These are phyloP conservation scores for Scaptodrosophila latifasciaeformis DNA, from an alignment of 2,888 invertebrate genomes.

Conservation along the genomic window DNA sequence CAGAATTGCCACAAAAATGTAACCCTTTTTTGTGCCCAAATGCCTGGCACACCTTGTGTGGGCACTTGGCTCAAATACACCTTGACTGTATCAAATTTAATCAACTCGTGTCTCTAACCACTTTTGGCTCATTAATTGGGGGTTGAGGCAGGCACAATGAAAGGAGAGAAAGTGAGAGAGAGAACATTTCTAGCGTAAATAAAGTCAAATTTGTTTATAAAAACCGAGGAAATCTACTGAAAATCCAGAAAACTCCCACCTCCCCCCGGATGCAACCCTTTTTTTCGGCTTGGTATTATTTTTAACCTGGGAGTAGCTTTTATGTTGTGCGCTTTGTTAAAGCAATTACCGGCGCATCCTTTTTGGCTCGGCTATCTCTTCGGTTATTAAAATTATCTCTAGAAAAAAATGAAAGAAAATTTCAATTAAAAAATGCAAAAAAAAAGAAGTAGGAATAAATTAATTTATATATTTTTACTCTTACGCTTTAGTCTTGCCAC, in stretches of 20 bases:
- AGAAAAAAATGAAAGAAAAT: constrained; percentile 41
- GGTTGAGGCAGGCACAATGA: no score
- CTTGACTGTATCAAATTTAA: constrained; percentile 59
- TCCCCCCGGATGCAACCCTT: not conserved
- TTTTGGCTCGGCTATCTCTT: constrained; percentile 24
- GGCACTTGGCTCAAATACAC: not conserved
- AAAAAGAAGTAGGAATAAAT: constrained; percentile 66
- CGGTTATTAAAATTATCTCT: constrained; percentile 64
- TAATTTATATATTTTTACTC: constrained; percentile 40
- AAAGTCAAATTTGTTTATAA: constrained; percentile 64
- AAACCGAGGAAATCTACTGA: constrained; percentile 39
- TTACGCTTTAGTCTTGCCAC: constrained; percentile 3
- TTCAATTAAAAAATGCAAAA: constrained; percentile 64
- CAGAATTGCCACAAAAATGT: constrained; percentile 43
- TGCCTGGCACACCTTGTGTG: constrained; percentile 4
- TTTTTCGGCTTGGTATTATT: not conserved
- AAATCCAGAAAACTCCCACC: constrained; percentile 38
- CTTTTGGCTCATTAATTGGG: no score
- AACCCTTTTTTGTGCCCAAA: constrained; percentile 46
- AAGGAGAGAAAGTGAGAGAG: no score
- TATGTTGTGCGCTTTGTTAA: constrained; percentile 25
- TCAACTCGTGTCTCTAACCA: constrained; percentile 48
- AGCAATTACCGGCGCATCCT: constrained; percentile 48
- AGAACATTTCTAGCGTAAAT: constrained; percentile 50
- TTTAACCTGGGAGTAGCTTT: not conserved